phyloP scores from a whole-genome alignment of 2,113 vertebrate genomes.

The Limanda limanda region DNA sequence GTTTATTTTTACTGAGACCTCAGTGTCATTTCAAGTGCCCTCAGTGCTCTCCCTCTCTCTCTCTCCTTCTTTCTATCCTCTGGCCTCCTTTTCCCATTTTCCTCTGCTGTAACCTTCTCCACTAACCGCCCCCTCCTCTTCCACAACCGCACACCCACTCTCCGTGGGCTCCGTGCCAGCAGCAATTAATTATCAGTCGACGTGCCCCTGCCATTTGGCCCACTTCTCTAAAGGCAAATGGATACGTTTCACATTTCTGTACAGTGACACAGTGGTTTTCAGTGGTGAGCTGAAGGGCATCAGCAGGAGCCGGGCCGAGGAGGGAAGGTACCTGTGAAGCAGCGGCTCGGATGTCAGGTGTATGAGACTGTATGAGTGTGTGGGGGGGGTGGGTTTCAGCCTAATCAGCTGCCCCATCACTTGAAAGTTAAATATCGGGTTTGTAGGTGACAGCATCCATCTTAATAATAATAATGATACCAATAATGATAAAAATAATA shows the following conservation, averaged over 20 bases:
- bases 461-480: background rate
- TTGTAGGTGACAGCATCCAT: too few relatives aligned
- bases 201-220: slow-evolving; percentile 26
- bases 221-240: slow-evolving; percentile 18
- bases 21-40: slow-evolving; percentile 54
- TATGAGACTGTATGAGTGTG: background rate
- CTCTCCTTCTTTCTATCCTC: slow-evolving; percentile 3
- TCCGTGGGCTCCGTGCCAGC: slow-evolving; percentile 33
- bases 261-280: background rate
- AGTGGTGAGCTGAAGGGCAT: slow-evolving; percentile 20
- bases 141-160: slow-evolving; percentile 10
- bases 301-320: slow-evolving; percentile 11
- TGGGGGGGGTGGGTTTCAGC: background rate
- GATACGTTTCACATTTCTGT: background rate
- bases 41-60: slow-evolving; percentile 15
- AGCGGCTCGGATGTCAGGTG: background rate
- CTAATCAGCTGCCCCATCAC: too few relatives aligned
- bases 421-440: background rate
- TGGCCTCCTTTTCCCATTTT: slow-evolving; percentile 33
- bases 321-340: background rate
- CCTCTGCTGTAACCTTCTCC: slow-evolving; percentile 11
- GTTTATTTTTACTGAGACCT: slow-evolving; percentile 65
- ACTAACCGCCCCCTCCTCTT: background rate
- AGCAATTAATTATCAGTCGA: slow-evolving; percentile 56
- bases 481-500: too few relatives aligned